Base-by-base conservation (phyloP, 2,888 invertebrate genomes). In the Isoperla grammatica region DNA sequence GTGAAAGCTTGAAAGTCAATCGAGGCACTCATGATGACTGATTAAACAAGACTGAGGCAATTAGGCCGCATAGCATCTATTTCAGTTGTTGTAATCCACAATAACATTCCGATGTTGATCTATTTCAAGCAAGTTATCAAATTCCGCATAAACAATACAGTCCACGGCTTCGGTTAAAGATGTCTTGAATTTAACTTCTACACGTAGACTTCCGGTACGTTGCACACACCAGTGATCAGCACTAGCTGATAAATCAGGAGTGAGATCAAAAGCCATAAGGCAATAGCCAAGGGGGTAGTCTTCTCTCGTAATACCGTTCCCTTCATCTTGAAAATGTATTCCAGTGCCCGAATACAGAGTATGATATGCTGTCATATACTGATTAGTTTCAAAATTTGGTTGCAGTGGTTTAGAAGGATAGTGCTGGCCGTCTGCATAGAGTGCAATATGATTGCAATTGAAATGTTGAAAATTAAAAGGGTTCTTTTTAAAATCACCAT, bases 301-400 rank as follows among this genome's bases (percentile, higher is more conserved):
- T 40, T 12, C 40, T 12, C 15, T 12, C 5, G 40, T 40, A 12
- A 40, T 40, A 12, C 15, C 40, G 11, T 40, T 40, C 5, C 40
- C 12, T 15, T 40, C 40, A 40, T 40, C 15, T 40, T 57, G 43
- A 13, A 60, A 45, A 42, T 22, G 22, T 13, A 39, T 29, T 35
- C 49, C 57, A 1, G 56, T 58, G 8, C 35, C 49, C 2, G 46
- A 48, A 54, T 61, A 64, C 2, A 64, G 22, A 23, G 46, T 60
- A 8, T 60, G 43, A 39, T 61, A 63, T 9, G 53, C 57, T 22
- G 45, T 54, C 11, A 63, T 15, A 15, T 40, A 40, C 12, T 13
- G 40, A 15, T 12, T 40, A 5, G 12, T 40, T 6, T 40, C 40
- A 40, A 40, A 40, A 15, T 40, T 40, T 12, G 37, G 40, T 12